Evolutionary conservation across 2,797 vertebrate genomes (phyloP).

Genomic region (Ctenochaetus hawaiiensis): DNA sequence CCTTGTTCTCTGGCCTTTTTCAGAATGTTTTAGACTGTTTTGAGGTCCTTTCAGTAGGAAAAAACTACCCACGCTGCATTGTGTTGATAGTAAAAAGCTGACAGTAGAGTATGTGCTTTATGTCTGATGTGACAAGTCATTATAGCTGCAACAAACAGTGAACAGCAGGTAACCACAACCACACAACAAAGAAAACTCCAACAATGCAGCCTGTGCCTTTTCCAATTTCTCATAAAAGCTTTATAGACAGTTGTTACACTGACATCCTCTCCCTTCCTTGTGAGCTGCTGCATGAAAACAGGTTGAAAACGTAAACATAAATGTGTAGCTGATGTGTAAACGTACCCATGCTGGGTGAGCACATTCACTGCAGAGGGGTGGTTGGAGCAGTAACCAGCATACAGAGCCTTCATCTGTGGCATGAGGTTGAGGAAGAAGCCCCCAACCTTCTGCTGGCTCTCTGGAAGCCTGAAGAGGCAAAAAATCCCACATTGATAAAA

Average conservation of each 20-base stretch:
- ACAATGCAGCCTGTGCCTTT: not conserved
- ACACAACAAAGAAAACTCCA: not conserved
- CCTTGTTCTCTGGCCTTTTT: not conserved
- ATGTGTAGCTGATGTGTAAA: conserved; percentile 3
- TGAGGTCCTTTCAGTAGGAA: not conserved
- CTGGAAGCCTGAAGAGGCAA: conserved; percentile 88
- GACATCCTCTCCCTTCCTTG: not conserved
- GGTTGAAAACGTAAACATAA: not conserved
- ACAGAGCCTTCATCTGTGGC: conserved; percentile 94
- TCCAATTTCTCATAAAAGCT: not conserved
- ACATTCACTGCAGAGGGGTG: conserved; percentile 96
- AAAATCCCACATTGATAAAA: not conserved
- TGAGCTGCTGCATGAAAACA: not conserved
- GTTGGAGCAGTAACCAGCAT: conserved; percentile 95
- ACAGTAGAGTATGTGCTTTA: not conserved
- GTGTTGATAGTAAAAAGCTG: conserved; percentile 1
- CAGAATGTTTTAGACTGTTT: not conserved
- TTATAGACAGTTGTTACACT: not conserved
- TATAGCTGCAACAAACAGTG: not conserved
- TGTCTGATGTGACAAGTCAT: not conserved
- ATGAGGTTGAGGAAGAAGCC: conserved; percentile 96
- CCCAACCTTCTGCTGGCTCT: conserved; percentile 95
- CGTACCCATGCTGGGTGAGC: conserved; percentile 95
- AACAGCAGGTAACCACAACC: not conserved
- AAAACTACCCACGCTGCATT: not conserved